Percentiles rank a stretch among this genome's conserved stretches.
Conservation (phyloP, 2,888 invertebrate species). For the Hyles lineata region DNA sequence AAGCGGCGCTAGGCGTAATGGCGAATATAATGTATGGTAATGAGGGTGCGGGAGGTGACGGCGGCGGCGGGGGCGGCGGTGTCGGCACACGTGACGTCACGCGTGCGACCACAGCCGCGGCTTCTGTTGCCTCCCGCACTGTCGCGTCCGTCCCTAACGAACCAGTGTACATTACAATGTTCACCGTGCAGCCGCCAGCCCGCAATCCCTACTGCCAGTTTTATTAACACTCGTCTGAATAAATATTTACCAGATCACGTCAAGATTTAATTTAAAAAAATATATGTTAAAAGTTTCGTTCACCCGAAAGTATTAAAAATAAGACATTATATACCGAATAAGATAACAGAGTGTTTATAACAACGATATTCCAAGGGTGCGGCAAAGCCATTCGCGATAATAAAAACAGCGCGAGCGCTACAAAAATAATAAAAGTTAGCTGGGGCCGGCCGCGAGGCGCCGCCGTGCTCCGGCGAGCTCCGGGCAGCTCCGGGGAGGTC, state of each 20-base stretch:
- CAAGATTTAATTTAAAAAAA: no score
- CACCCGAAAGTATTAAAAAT: background rate
- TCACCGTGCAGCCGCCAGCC: background rate
- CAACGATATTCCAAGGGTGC: conserved; percentile 51
- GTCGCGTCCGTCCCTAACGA: conserved; percentile 36
- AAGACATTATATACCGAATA: background rate
- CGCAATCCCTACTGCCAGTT: no score
- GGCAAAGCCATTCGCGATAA: conserved; percentile 64
- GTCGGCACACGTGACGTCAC: conserved; percentile 78
- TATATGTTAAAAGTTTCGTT: background rate
- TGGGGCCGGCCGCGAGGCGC: conserved; percentile 68
- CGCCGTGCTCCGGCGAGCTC: conserved; percentile 42
- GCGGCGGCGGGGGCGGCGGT: conserved; percentile 76
- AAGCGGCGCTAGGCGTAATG: conserved; percentile 74
- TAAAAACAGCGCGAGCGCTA: conserved; percentile 71
- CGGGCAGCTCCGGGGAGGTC: conserved; percentile 44
- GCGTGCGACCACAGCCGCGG: conserved; percentile 77
- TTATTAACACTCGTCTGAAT: background rate
- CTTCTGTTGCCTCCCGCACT: conserved; percentile 49
- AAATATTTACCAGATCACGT: background rate
- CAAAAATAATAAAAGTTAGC: conserved; percentile 80
- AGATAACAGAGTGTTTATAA: conserved; percentile 24
- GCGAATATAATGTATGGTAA: conserved; percentile 84
- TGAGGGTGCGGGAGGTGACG: conserved; percentile 72
- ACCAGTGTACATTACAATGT: conserved; percentile 23